These are phyloP conservation scores for Chiloscyllium punctatum DNA, from an alignment of 2,797 vertebrate genomes.

Conservation along the genomic window DNA sequence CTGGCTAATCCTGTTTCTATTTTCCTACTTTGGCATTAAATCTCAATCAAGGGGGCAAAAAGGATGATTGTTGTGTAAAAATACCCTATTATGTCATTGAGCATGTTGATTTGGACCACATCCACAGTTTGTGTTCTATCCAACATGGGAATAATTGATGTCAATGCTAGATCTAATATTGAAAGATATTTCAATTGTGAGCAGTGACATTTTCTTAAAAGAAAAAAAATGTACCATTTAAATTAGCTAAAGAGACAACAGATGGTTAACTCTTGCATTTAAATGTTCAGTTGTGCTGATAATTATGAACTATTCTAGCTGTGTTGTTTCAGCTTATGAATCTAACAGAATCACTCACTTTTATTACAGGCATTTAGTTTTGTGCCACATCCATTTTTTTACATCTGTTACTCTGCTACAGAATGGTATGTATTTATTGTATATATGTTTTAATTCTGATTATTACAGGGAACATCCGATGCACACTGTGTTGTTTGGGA, in stretches of 20 bases:
- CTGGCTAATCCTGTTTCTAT: background rate
- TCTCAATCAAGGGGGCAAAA: background rate
- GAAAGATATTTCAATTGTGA: background rate
- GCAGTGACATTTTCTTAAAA: background rate
- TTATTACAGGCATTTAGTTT: background rate
- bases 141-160: background rate
- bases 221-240: background rate
- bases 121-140: background rate
- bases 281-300: background rate
- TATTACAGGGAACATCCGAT: slow-evolving; percentile 80
- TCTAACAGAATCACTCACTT: background rate
- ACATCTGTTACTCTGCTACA: background rate
- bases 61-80: background rate
- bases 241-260: background rate
- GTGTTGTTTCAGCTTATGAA: background rate
- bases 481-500: slow-evolving; percentile 92
- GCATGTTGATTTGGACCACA: background rate
- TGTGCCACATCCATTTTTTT: background rate
- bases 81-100: background rate
- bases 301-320: background rate
- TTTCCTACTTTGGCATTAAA: background rate
- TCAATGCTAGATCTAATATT: background rate
- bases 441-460: background rate
- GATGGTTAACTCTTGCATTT: background rate
- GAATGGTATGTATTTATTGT: background rate